Evolutionary conservation across 23 tunicate species (phyloP), one percentile per base, ranked within the genome.

Genomic region (Styela clava): DNA sequence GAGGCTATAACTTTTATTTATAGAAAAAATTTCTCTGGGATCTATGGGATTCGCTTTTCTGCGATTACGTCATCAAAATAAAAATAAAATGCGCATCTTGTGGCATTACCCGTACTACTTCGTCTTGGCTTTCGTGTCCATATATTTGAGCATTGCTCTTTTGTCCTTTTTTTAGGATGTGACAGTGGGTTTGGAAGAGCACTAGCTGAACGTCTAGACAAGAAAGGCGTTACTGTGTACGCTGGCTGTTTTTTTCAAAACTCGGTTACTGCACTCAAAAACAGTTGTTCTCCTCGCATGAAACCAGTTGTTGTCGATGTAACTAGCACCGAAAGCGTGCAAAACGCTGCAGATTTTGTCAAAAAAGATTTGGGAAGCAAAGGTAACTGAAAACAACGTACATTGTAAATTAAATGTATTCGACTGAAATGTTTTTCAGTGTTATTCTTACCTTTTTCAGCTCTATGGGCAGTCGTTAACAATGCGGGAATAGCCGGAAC

Each of bases 401-500:
- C 1, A 61, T 61, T 21, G 63, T 56, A n/a, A n/a, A n/a, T n/a
- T n/a, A n/a, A n/a, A n/a, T n/a, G n/a, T n/a, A n/a, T n/a, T n/a
- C n/a, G n/a, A n/a, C n/a, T n/a, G n/a, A n/a, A n/a, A n/a, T n/a
- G n/a, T n/a, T n/a, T n/a, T n/a, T n/a, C n/a, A n/a, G n/a, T n/a
- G n/a, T n/a, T n/a, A n/a, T n/a, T n/a, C n/a, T n/a, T n/a, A n/a
- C n/a, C 68, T 33, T 65, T 52, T 76, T 20, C 73, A 87, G 73
- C 82, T 69, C 68, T 87, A 2, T 87, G 91, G 91, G 91, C 91
- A 1, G 31, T 87, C 12, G 91, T 87, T 19, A 87, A 87, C 37
- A 87, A 87, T 52, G 91, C 91, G 19, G 91, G 81, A 2, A 52
- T 87, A 19, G 52, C 86, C 16, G 86, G 87, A 12, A 37, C 80